Evolutionary conservation across 1,140 invertebrate species (phyloP).

Genomic region (Battus philenor): DNA sequence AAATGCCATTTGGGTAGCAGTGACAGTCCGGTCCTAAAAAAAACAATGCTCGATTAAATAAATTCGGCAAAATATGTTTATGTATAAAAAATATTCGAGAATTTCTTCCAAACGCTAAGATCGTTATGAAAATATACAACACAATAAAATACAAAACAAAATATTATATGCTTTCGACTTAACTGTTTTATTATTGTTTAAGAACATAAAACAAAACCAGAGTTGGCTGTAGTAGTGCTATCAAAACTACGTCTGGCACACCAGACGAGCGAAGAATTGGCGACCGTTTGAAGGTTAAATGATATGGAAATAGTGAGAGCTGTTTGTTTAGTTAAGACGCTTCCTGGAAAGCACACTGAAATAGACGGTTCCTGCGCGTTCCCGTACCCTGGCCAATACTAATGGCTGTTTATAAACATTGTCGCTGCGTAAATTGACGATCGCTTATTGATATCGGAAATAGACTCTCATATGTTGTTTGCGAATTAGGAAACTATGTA

Average conservation of each 20-base stretch:
- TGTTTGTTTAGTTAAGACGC: slow-evolving; percentile 33
- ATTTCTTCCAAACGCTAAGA: too few relatives aligned
- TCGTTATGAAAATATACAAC: too few relatives aligned
- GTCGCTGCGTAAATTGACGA: slow-evolving; percentile 1
- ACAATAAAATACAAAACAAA: background rate
- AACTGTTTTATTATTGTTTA: background rate
- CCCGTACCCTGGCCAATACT: slow-evolving; percentile 37
- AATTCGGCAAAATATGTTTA: too few relatives aligned
- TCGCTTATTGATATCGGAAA: slow-evolving; percentile 9
- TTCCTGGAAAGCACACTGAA: slow-evolving; percentile 50
- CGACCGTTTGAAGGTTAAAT: slow-evolving; percentile 54
- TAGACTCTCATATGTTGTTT: background rate
- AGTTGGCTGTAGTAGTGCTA: slow-evolving; percentile 2
- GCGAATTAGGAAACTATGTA: too few relatives aligned
- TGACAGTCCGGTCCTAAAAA: too few relatives aligned
- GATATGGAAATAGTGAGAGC: slow-evolving; percentile 29
- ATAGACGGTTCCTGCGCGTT: slow-evolving; percentile 36
- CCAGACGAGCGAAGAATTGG: slow-evolving; percentile 41
- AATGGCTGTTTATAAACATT: slow-evolving; percentile 40
- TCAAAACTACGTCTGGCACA: slow-evolving; percentile 45
- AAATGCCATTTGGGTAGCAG: too few relatives aligned
- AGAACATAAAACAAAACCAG: background rate
- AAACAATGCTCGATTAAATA: too few relatives aligned
- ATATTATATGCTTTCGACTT: background rate
- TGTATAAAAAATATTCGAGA: too few relatives aligned